These are phyloP conservation scores for Pachypsylla venusta DNA, from an alignment of 1,140 invertebrate genomes.

Conservation along the genomic window DNA sequence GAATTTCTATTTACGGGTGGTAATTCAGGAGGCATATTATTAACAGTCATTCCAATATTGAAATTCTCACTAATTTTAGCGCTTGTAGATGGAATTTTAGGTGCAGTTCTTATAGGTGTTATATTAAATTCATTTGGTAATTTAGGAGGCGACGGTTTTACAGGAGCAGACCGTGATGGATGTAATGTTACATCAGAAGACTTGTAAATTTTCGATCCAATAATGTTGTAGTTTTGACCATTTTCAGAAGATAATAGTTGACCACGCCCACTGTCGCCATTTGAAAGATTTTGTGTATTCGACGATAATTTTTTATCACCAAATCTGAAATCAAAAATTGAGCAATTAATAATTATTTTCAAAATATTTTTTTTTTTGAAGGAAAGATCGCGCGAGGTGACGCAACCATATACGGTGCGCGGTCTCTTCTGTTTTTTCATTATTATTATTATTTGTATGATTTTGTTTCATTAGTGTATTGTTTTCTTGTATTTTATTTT, in stretches of 20 bases:
- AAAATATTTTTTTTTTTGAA: too few species aligned
- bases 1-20: slow-evolving; percentile 31
- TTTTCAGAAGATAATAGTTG: slow-evolving; percentile 43
- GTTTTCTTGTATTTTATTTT: too few species aligned
- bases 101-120: slow-evolving; percentile 16
- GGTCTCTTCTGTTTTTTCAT: too few species aligned
- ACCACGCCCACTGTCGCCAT: slow-evolving; percentile 35
- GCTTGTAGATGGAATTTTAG: slow-evolving; percentile 15
- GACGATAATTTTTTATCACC: too few species aligned
- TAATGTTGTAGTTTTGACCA: slow-evolving; percentile 18
- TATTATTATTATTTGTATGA: too few species aligned
- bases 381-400: too few species aligned
- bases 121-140: slow-evolving; percentile 7
- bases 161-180: slow-evolving; percentile 1
- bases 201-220: neutral
- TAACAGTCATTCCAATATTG: slow-evolving; percentile 29
- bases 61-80: neutral
- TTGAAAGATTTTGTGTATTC: slow-evolving; percentile 31
- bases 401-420: too few species aligned
- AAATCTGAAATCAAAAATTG: too few species aligned
- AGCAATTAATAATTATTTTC: too few species aligned
- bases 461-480: too few species aligned
- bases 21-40: slow-evolving; percentile 41
- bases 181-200: slow-evolving; percentile 9
- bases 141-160: slow-evolving; percentile 16